Conservation (phyloP, 1,140 invertebrate species). For the Trachymyrmex cornetzi region DNA sequence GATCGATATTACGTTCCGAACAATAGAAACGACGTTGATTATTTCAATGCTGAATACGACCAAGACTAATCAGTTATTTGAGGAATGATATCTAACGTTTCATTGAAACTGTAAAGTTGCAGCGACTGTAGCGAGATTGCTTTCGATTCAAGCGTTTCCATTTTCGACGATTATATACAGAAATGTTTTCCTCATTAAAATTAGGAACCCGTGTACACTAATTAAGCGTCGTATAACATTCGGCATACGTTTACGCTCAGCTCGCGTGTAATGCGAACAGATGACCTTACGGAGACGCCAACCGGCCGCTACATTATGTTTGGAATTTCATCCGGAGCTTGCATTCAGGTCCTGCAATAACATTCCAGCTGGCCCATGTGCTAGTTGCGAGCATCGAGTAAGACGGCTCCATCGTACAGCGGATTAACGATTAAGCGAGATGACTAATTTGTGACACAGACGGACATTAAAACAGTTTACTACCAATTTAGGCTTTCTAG, state of each 20-base stretch:
- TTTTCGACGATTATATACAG: neutral
- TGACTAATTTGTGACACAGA: conserved; percentile 40
- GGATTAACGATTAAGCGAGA: conserved; percentile 21
- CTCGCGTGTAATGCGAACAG: conserved; percentile 66
- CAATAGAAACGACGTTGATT: neutral
- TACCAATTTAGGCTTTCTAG: neutral
- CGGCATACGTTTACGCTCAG: conserved; percentile 34
- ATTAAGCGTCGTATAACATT: conserved; percentile 34
- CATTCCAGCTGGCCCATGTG: conserved; percentile 65
- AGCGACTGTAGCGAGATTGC: neutral
- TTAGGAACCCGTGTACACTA: conserved; percentile 10
- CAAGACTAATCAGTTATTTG: neutral
- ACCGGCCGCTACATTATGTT: conserved; percentile 70
- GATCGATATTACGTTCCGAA: conserved; percentile 30
- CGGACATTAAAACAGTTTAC: neutral
- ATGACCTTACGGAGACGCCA: conserved; percentile 52
- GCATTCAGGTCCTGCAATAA: conserved; percentile 69
- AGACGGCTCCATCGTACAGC: conserved; percentile 3
- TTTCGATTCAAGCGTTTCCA: neutral
- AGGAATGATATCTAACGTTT: neutral
- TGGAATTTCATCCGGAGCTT: conserved; percentile 74
- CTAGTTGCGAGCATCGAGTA: neutral
- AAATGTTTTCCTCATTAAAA: conserved; percentile 36
- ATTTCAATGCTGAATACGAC: neutral
- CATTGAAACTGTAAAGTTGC: neutral